Evolutionary conservation across 2,888 invertebrate species (phyloP), one percentile per base, ranked within the genome.

Genomic region (Saturnia japonica): DNA sequence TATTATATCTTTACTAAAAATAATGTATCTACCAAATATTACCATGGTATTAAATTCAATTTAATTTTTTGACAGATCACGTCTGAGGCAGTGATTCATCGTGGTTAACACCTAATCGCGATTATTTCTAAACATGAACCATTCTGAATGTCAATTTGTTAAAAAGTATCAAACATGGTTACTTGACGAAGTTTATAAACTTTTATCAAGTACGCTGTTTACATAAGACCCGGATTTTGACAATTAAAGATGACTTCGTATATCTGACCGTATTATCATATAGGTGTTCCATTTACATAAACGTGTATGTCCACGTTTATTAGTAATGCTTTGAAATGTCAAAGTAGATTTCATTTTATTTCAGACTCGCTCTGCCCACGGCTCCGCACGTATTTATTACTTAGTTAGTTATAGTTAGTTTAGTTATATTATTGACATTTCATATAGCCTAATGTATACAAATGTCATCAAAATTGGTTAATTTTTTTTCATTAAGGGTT

Each of bases 151-250:
- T 12, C 22, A 57, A 64, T 40, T 19, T 64, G 64, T 64, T 64
- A 64, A 64, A 19, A 40, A 64, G n/a, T n/a, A 22, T 34, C 40
- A 64, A 64, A 64, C 40, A 64, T 64, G 64, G 64, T 40, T 25
- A 28, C 25, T 60, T 25, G 57, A 28, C 57, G 28, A 28, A 60
- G 28, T 60, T 22, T 54, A 22, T n/a, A 62, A 62, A 34, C 16
- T 34, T 34, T 62, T 54, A 54, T 62, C 62, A 62, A 62, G 34
- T 62, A 34, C 34, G 14, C 62, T 12, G 34, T 62, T 62, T 62
- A 62, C 62, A 62, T 34, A 62, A 40, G n/a, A 64, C 64, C 64
- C 64, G 64, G 64, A 64, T 64, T 64, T 64, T 64, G 40, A 64
- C 64, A 40, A 12, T 25, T 60, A 7, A 12, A 54, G n/a, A 60